These are phyloP conservation scores for Sarcophaga peregrina DNA, from an alignment of 1,140 invertebrate species.

Conservation along the genomic window DNA sequence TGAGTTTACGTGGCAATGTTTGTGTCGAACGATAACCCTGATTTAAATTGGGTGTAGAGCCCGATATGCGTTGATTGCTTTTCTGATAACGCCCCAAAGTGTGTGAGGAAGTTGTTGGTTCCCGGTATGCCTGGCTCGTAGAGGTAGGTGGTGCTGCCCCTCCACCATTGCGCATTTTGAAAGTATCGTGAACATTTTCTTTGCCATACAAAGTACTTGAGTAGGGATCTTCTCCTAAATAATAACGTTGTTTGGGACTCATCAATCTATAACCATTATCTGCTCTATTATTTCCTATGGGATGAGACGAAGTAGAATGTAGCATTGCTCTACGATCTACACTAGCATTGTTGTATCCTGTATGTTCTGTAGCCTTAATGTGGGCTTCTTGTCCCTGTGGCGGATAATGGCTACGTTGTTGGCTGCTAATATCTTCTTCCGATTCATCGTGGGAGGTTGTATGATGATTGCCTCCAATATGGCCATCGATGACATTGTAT, in stretches of 20 bases:
- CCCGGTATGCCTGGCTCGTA: slow-evolving; percentile 6
- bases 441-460: slow-evolving; percentile 31
- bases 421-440: slow-evolving; percentile 12
- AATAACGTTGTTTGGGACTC: slow-evolving; percentile 78
- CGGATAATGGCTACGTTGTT: slow-evolving; percentile 30
- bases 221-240: slow-evolving; percentile 85
- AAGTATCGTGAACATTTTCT: slow-evolving; percentile 67
- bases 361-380: background rate
- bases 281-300: slow-evolving; percentile 45
- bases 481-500: slow-evolving; percentile 73
- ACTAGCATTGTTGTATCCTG: slow-evolving; percentile 10
- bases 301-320: slow-evolving; percentile 50
- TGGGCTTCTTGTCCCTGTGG: background rate
- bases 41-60: slow-evolving; percentile 62
- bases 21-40: slow-evolving; percentile 78
- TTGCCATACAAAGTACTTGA: slow-evolving; percentile 82
- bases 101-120: slow-evolving; percentile 55
- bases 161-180: slow-evolving; percentile 30
- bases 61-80: slow-evolving; percentile 73
- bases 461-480: slow-evolving; percentile 63
- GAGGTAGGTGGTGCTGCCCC: slow-evolving; percentile 10
- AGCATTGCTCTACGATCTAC: slow-evolving; percentile 45
- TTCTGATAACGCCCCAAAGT: slow-evolving; percentile 84
- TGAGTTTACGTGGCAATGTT: slow-evolving; percentile 79
- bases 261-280: slow-evolving; percentile 59